Conservation (phyloP, 1,140 invertebrate genomes). For the Oscheius sp. region DNA sequence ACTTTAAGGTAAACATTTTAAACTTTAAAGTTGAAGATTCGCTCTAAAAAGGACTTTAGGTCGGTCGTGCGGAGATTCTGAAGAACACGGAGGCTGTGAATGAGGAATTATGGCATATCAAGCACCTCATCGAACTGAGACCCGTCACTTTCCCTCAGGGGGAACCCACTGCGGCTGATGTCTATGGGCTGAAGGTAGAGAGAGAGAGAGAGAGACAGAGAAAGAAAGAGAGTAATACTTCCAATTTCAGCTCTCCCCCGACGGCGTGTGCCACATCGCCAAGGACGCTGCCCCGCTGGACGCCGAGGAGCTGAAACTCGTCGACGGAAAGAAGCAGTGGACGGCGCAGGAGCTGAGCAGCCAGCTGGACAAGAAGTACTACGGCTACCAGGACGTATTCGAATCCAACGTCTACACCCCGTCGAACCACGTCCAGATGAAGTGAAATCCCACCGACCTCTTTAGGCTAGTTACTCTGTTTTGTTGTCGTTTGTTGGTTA, state of each 20-base stretch:
- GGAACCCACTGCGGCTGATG: slow-evolving; percentile 52
- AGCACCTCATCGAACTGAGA: slow-evolving; percentile 56
- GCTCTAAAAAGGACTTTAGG: slow-evolving; percentile 25
- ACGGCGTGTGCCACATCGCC: slow-evolving; percentile 48
- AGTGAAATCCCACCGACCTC: not conserved
- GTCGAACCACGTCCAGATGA: slow-evolving; percentile 33
- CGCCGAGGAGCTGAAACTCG: slow-evolving; percentile 33
- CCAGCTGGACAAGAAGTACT: slow-evolving; percentile 37
- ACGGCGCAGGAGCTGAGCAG: slow-evolving; percentile 38
- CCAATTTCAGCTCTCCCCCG: slow-evolving; percentile 38
- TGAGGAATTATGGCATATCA: slow-evolving; percentile 54
- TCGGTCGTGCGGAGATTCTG: slow-evolving; percentile 54
- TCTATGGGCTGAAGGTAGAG: slow-evolving; percentile 32
- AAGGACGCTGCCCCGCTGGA: slow-evolving; percentile 30
- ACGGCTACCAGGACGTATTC: slow-evolving; percentile 50
- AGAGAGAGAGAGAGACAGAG: not conserved
- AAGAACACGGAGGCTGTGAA: slow-evolving; percentile 55
- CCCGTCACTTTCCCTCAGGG: slow-evolving; percentile 55
- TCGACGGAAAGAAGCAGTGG: slow-evolving; percentile 47
- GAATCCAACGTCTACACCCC: slow-evolving; percentile 57
- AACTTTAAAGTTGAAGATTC: not conserved
- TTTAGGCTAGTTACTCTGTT: not conserved
- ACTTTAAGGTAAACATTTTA: slow-evolving; percentile 39
- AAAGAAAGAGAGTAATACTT: not conserved
- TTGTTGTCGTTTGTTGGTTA: not conserved